Conservation (phyloP, 2,888 invertebrate species). For the Actias luna region DNA sequence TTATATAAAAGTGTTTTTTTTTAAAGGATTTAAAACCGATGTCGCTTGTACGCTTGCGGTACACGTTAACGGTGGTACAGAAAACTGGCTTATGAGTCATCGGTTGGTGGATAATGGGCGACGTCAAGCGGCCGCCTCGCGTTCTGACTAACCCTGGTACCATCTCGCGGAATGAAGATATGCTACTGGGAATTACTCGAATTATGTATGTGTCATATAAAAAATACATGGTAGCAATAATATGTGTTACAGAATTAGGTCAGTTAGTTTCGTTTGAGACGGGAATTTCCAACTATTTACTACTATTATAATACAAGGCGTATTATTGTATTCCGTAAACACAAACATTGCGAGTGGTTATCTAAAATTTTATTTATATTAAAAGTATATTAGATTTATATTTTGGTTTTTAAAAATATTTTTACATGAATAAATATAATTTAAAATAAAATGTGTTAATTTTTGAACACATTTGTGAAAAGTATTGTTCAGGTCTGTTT, state of each 20-base stretch:
- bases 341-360: neutral
- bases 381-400: too few species aligned
- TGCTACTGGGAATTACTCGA: constrained; percentile 15
- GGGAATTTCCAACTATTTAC: neutral
- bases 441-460: too few species aligned
- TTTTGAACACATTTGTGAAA: too few species aligned
- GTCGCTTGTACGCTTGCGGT: constrained; percentile 34
- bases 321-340: neutral
- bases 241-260: neutral
- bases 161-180: constrained; percentile 9
- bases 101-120: constrained; percentile 37
- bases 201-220: neutral
- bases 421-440: too few species aligned
- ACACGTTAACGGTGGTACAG: constrained; percentile 59
- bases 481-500: too few species aligned
- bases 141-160: constrained; percentile 36
- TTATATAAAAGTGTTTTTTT: too few species aligned
- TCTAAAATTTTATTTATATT: too few species aligned
- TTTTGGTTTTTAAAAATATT: too few species aligned
- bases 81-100: constrained; percentile 73
- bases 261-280: neutral
- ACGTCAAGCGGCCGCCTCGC: constrained; percentile 51
- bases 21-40: constrained; percentile 24
- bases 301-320: neutral
- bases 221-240: neutral